Conservation (phyloP, 1,140 invertebrate genomes). For the Formica exsecta region DNA sequence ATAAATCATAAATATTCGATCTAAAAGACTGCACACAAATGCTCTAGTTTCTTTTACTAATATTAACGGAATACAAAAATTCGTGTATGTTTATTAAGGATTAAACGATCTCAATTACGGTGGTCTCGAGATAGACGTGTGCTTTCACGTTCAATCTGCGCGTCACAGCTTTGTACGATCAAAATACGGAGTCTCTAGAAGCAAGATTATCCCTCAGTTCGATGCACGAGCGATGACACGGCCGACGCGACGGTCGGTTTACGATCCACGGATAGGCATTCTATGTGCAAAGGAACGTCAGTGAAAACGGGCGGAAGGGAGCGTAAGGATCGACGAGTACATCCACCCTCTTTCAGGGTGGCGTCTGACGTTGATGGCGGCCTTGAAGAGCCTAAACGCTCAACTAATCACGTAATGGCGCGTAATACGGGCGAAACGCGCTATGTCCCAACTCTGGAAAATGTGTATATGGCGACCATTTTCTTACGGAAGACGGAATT, state of each 20-base stretch:
- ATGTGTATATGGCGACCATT: not conserved
- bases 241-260: conserved; percentile 30
- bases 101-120: conserved; percentile 28
- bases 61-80: conserved; percentile 1
- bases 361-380: conserved; percentile 62
- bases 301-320: conserved; percentile 51
- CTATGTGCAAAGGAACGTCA: conserved; percentile 52
- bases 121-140: not conserved
- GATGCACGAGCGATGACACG: conserved; percentile 60
- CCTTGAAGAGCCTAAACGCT: conserved; percentile 68
- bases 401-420: conserved; percentile 67
- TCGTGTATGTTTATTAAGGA: conserved; percentile 2
- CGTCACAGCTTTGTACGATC: conserved; percentile 47
- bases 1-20: not conserved
- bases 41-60: not conserved
- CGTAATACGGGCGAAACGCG: conserved; percentile 24
- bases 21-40: not conserved
- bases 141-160: conserved; percentile 18
- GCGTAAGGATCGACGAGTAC: conserved; percentile 35
- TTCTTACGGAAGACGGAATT: not conserved
- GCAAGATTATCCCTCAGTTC: conserved; percentile 56
- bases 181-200: conserved; percentile 32
- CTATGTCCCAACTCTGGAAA: conserved; percentile 18
- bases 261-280: conserved; percentile 39
- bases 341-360: conserved; percentile 49